Base-by-base conservation (phyloP, 2,888 invertebrate species). In the Pharmacophagus antenor region DNA sequence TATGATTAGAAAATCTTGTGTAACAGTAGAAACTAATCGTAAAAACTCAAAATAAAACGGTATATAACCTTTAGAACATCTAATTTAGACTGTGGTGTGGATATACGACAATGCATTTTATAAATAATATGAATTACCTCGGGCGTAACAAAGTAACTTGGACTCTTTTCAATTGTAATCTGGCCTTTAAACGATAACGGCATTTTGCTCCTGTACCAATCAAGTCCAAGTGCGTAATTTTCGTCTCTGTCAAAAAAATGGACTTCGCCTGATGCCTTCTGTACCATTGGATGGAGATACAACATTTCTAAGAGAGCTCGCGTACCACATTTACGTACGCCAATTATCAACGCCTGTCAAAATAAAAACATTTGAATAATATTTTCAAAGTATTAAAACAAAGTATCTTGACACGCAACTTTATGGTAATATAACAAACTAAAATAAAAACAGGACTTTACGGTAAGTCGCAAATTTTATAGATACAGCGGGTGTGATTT, bases 201-300 rank as follows among this genome's bases (percentile, higher is more conserved):
- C 98, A 99, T 98, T 81, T 97, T 96, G 77, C 94, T 94, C 62
- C 96, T 91, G 85, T 99, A 99, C 99, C 99, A 99, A 63, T 98
- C 97, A 62, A 98, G 91, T 0, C 99, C 99, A 66, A 94, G 93
- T 56, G 94, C 93, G 83, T 98, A 99, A 82, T 98, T 98, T 73
- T 97, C 97, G 76, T 97, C 96, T 56, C 97, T 93, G 88, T 99
- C 98, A 85, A 99, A 99, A 91, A 98, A 99, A 85, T 99, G 99
- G 37, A 98, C 96, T 88, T 99, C 99, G 21, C 97, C 96, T 17
- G 96, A 95, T 1, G 98, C 97, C 77, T 97, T 97, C 81, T 97
- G 97, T 60, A 98, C 95, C 90, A 95, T 94, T 15, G 96, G 96
- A 89, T 99, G 99, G 53, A 99, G 93, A 80, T 97, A 97, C 55